Conservation (phyloP, 2,797 vertebrate genomes). For the Philypnodon macrostomus region DNA sequence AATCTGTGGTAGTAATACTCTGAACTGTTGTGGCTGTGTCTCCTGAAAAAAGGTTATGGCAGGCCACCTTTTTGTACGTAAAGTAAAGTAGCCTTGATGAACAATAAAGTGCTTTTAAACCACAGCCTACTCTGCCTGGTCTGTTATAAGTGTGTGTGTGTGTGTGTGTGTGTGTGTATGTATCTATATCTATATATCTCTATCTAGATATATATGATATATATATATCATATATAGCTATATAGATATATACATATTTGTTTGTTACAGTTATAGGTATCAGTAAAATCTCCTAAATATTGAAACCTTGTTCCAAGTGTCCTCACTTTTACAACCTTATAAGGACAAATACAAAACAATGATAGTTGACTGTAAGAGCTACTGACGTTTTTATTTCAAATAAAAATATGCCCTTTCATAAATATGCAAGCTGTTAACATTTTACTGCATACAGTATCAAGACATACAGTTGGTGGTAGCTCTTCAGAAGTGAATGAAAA, state of each 20-base stretch:
- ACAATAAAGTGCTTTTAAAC: conserved; percentile 99
- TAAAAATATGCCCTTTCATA: neutral
- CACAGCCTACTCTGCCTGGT: conserved; percentile 51
- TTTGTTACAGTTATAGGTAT: too few species aligned
- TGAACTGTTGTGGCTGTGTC: conserved; percentile 86
- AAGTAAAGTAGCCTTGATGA: conserved; percentile 99
- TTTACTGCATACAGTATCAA: conserved; percentile 10
- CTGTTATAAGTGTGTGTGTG: too few species aligned
- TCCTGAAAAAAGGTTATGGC: conserved; percentile 93
- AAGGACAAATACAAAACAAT: too few species aligned
- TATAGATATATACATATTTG: too few species aligned
- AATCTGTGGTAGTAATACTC: conserved; percentile 69
- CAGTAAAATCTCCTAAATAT: too few species aligned
- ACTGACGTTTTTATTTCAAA: neutral
- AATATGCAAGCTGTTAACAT: conserved; percentile 6
- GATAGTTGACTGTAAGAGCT: neutral
- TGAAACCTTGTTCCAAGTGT: too few species aligned
- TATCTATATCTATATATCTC: too few species aligned
- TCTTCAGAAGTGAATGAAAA: conserved; percentile 14
- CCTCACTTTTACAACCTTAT: too few species aligned
- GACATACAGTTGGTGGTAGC: conserved; percentile 8
- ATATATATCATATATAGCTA: too few species aligned
- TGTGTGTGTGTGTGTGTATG: too few species aligned
- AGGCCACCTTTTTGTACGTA: conserved; percentile 99
- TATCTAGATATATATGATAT: too few species aligned